phyloP scores from a whole-genome alignment of 2,888 invertebrate species.

The Phyllotreta striolata region DNA sequence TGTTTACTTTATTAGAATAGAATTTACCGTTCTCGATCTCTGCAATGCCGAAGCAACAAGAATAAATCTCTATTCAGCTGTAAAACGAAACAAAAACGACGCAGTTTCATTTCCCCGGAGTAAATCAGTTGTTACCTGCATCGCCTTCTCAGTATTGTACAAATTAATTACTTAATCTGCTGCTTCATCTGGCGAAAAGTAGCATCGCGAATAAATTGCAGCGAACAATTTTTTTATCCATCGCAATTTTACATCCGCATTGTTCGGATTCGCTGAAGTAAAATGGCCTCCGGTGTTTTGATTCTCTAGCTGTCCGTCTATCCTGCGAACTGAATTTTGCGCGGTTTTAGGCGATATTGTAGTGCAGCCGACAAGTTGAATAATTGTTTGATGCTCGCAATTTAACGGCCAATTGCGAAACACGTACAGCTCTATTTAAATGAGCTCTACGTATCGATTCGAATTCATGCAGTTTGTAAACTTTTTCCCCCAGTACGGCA shows the following conservation, averaged over 20 bases:
- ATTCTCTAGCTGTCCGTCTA: constrained; percentile 28
- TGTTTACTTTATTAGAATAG: too few species aligned
- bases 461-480: not conserved
- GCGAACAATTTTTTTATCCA: constrained; percentile 12
- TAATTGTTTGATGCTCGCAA: not conserved
- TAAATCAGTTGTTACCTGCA: constrained; percentile 14
- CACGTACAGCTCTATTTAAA: not conserved
- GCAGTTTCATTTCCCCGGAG: constrained; percentile 11
- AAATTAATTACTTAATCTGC: constrained; percentile 22
- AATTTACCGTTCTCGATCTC: too few species aligned
- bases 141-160: constrained; percentile 16
- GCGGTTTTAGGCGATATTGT: constrained; percentile 17
- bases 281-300: constrained; percentile 26
- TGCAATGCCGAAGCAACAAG: too few species aligned
- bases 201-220: constrained; percentile 22
- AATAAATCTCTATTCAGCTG: too few species aligned
- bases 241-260: constrained; percentile 26
- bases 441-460: not conserved
- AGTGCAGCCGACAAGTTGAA: constrained; percentile 9
- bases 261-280: constrained; percentile 16
- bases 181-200: constrained; percentile 25
- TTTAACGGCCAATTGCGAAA: not conserved
- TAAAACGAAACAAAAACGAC: not conserved
- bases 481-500: too few species aligned
- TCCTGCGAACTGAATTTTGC: constrained; percentile 26